Conservation (phyloP, 2,113 vertebrate species). For the Phrynosoma platyrhinos region DNA sequence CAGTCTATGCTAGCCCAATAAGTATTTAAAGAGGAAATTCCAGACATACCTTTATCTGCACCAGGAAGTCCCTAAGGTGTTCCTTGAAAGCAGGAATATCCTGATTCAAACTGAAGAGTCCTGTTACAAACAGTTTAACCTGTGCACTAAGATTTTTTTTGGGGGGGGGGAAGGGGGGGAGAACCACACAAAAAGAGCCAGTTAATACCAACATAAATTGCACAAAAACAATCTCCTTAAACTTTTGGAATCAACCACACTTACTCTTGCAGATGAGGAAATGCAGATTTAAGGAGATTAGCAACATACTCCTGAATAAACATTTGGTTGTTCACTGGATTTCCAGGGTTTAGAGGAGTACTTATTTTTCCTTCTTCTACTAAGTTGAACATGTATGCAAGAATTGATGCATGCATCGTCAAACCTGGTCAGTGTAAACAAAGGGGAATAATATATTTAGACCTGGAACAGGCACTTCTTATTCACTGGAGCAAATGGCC, state of each 20-base stretch:
- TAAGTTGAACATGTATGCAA: constrained; percentile 99
- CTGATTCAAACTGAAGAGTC: constrained; percentile 99
- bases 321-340: constrained; percentile 91
- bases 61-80: constrained; percentile 97
- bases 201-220: constrained; percentile 4
- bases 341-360: constrained; percentile 86
- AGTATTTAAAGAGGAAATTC: neutral
- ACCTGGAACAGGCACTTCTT: neutral
- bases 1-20: neutral
- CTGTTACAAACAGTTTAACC: constrained; percentile 99
- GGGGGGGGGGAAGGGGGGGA: constrained; percentile 46
- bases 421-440: constrained; percentile 81
- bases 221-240: neutral
- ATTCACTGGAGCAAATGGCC: neutral
- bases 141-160: constrained; percentile 85
- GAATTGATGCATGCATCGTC: constrained; percentile 98
- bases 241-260: constrained; percentile 43
- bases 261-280: constrained; percentile 99
- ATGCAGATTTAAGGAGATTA: constrained; percentile 97
- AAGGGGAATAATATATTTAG: constrained; percentile 21
- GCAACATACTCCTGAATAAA: constrained; percentile 99
- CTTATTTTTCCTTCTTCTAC: constrained; percentile 99
- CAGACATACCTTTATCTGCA: constrained; percentile 93
- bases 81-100: constrained; percentile 99
- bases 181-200: constrained; percentile 11